Evolutionary conservation across 1,140 invertebrate species (phyloP), one percentile per base, ranked within the genome.

Genomic region (Apis florea): DNA sequence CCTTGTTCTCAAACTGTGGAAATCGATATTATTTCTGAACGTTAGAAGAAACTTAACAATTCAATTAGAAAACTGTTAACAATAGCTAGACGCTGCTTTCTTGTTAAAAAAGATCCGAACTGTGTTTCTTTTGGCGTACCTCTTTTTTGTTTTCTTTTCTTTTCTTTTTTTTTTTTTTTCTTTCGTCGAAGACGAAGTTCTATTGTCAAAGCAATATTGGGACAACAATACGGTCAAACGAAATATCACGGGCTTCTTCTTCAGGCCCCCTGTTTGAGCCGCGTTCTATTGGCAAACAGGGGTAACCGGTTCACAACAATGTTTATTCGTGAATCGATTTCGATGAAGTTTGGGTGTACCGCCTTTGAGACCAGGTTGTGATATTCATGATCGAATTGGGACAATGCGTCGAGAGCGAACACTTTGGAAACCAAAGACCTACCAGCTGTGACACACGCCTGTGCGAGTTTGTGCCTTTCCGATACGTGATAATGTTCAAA

Each of bases 331-430:
- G 53, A 40, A 6, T 66, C 31, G 59, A 72, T 64, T 80, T 47
- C 58, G 51, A 73, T 31, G 59, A 26, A 64, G 12, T 5, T 8
- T 40, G 8, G 12, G 24, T 70, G 15, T 53, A 47, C 21, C 21
- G 51, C 51, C 70, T 66, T 66, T 53, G 61, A 54, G 70, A 15
- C 17, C 12, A 63, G n/a, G 51, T 61, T 80, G 31, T 40, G 70
- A 73, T 80, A 73, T 56, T 70, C 61, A 74, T 66, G 78, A 74
- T 73, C 31, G 70, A 66, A 80, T 79, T 63, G 67, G 76, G n/a
- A 79, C 66, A 79, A 79, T 79, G 24, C 66, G 24, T 24, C 58
- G 66, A 61, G 49, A 61, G 47, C 24, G 54, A 61, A 67, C 74
- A 67, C 74, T 77, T 77, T 67, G 63, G 26, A 31, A 58, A 67